Conservation (phyloP, 2,797 vertebrate genomes). For the Chelidonichthys spinosus region DNA sequence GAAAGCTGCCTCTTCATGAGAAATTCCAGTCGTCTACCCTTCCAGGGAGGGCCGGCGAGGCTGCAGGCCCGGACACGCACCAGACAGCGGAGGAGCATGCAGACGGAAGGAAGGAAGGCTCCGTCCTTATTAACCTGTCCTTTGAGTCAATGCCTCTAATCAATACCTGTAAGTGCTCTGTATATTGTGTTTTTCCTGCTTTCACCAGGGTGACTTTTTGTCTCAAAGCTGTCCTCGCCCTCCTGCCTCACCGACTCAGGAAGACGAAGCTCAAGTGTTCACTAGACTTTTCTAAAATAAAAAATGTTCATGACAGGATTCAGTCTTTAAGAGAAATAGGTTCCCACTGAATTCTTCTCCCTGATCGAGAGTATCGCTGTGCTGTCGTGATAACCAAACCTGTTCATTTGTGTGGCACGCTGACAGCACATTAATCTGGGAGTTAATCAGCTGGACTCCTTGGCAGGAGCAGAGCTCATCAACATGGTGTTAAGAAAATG, state of each 20-base stretch:
- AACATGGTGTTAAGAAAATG: constrained; percentile 58
- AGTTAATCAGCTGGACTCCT: constrained; percentile 59
- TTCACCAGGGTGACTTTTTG: constrained; percentile 24
- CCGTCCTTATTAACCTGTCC: constrained; percentile 31
- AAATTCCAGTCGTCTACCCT: constrained; percentile 50
- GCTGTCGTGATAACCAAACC: constrained; percentile 40
- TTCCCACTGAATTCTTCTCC: constrained; percentile 21
- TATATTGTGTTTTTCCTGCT: background rate
- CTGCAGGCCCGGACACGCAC: constrained; percentile 46
- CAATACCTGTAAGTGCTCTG: constrained; percentile 38
- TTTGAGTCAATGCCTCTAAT: constrained; percentile 46
- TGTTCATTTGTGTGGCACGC: constrained; percentile 45
- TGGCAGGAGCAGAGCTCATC: constrained; percentile 41
- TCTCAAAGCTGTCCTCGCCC: constrained; percentile 8
- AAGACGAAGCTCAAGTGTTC: constrained; percentile 1
- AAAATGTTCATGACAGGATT: constrained; percentile 10
- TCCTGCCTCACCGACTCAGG: constrained; percentile 3
- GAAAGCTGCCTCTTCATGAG: constrained; percentile 12
- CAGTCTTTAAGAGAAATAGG: constrained; percentile 20
- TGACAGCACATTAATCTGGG: constrained; percentile 56
- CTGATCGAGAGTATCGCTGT: constrained; percentile 19
- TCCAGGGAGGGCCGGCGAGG: background rate
- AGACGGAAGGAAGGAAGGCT: constrained; percentile 26
- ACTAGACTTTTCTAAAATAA: background rate
- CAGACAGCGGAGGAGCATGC: constrained; percentile 19